These are phyloP conservation scores for Grapholita molesta DNA, from an alignment of 1,140 invertebrate genomes.

Conservation along the genomic window DNA sequence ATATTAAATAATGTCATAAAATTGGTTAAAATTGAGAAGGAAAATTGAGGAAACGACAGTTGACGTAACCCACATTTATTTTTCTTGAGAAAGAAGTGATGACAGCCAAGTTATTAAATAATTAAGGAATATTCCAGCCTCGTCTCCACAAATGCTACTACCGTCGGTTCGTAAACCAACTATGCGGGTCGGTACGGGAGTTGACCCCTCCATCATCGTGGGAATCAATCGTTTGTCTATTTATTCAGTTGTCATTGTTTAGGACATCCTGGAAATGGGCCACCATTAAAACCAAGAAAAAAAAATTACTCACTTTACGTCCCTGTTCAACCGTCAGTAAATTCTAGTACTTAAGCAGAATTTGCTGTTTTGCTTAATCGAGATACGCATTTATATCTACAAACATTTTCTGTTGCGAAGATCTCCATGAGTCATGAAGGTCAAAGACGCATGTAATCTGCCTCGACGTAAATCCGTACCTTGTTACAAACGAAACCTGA, in stretches of 20 bases:
- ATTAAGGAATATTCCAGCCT: background rate
- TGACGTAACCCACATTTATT: background rate
- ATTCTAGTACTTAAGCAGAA: background rate
- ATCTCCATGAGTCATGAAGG: background rate
- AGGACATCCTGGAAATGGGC: background rate
- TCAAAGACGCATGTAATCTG: background rate
- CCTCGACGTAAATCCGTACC: background rate
- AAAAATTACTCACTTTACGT: background rate
- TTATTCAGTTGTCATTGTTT: constrained; percentile 18
- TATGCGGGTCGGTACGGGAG: constrained; percentile 54
- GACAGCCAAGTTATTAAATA: background rate
- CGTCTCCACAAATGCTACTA: background rate
- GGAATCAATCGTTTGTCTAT: constrained; percentile 32
- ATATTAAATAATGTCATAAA: no score
- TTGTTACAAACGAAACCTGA: background rate
- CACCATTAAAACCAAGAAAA: background rate
- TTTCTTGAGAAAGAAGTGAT: background rate
- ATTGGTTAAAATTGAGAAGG: background rate
- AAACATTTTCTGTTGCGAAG: background rate
- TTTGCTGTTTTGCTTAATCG: background rate
- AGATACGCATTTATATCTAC: no score
- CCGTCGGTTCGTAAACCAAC: constrained; percentile 25
- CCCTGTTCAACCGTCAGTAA: background rate
- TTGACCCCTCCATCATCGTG: constrained; percentile 41
- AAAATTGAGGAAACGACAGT: background rate